Conservation (phyloP, 2,888 invertebrate genomes). For the Drosophila nigricruria region DNA sequence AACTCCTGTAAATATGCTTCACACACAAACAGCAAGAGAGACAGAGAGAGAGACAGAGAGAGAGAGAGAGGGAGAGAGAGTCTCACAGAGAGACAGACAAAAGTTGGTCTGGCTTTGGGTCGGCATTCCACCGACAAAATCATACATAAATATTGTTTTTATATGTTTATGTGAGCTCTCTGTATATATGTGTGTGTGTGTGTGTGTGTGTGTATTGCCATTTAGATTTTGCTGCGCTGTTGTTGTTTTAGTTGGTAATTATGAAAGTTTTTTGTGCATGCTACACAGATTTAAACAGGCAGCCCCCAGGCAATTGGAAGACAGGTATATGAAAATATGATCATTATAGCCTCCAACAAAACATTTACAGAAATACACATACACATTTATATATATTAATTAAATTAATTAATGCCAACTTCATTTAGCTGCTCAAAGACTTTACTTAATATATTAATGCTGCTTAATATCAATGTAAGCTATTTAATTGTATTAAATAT, state of each 20-base stretch:
- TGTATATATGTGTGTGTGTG: constrained; percentile 17
- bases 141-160: constrained; percentile 69
- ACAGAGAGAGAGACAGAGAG: constrained; percentile 8
- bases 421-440: neutral
- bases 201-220: constrained; percentile 40
- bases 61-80: constrained; percentile 23
- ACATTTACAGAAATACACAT: neutral
- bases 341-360: neutral
- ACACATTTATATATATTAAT: neutral
- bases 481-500: neutral
- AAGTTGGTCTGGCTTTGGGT: constrained; percentile 62
- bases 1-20: constrained; percentile 69
- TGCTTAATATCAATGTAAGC: neutral
- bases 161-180: constrained; percentile 26
- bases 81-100: constrained; percentile 33
- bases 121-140: constrained; percentile 56
- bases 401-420: neutral
- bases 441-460: neutral
- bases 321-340: constrained; percentile 7
- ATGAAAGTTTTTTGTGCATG: constrained; percentile 55
- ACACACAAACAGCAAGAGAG: constrained; percentile 31
- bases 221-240: constrained; percentile 48
- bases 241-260: constrained; percentile 60
- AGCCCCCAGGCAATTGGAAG: constrained; percentile 18
- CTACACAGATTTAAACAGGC: constrained; percentile 40